These are phyloP conservation scores for Stenodema calcarata DNA, from an alignment of 2,888 invertebrate genomes.

Conservation along the genomic window DNA sequence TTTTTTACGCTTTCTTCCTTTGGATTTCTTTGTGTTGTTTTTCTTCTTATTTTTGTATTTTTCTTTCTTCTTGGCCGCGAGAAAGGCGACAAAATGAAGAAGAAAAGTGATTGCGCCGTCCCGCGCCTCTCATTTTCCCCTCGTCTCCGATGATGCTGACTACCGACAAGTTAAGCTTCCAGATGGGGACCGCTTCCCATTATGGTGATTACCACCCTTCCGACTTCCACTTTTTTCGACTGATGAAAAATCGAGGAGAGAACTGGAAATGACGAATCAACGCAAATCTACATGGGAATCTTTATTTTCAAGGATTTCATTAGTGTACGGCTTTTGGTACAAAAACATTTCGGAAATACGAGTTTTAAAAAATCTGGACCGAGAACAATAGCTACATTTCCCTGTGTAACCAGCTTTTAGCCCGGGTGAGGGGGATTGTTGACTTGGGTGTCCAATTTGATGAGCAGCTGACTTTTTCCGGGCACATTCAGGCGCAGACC, in stretches of 20 bases:
- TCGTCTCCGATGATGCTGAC: constrained; percentile 9
- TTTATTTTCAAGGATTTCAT: too few species aligned
- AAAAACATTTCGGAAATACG: too few species aligned
- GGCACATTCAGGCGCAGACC: too few species aligned
- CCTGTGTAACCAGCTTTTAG: too few species aligned
- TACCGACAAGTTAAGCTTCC: constrained; percentile 29
- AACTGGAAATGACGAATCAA: neutral
- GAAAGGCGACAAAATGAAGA: neutral
- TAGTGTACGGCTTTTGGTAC: too few species aligned
- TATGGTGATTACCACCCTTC: constrained; percentile 10
- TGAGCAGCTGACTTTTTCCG: too few species aligned
- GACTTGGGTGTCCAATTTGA: too few species aligned
- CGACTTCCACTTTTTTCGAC: neutral
- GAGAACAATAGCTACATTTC: too few species aligned
- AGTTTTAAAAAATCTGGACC: too few species aligned
- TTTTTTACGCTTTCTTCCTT: constrained; percentile 13
- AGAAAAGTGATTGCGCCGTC: constrained; percentile 26
- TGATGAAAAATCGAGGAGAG: neutral
- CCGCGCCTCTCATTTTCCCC: neutral
- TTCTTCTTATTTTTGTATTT: neutral
- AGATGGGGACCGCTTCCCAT: constrained; percentile 28
- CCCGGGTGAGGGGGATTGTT: too few species aligned
- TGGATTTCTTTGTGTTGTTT: constrained; percentile 3
- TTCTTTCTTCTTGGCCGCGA: neutral
- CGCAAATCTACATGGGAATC: neutral